These are phyloP conservation scores for Drosophila navojoa DNA, from an alignment of 1,140 invertebrate species.

Conservation along the genomic window DNA sequence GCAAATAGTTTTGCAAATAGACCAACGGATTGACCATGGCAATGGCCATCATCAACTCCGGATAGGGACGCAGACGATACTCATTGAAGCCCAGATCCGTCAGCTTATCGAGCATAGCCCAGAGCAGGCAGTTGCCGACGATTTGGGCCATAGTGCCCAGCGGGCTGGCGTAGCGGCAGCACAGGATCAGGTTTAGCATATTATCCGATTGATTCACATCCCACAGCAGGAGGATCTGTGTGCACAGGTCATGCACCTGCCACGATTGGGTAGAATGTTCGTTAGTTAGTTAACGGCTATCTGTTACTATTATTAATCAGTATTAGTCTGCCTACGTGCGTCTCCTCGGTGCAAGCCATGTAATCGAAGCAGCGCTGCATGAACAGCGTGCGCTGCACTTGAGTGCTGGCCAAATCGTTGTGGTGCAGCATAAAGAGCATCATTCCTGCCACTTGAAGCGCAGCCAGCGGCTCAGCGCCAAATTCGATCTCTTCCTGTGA, in stretches of 20 bases:
- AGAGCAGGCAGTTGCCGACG: slow-evolving; percentile 52
- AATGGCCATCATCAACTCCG: slow-evolving; percentile 46
- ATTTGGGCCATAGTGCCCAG: slow-evolving; percentile 57
- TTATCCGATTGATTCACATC: slow-evolving; percentile 35
- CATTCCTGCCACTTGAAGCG: slow-evolving; percentile 54
- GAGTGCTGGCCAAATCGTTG: slow-evolving; percentile 35
- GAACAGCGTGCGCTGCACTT: slow-evolving; percentile 52
- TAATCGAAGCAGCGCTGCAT: slow-evolving; percentile 60
- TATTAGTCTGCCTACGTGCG: slow-evolving; percentile 28
- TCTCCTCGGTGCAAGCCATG: slow-evolving; percentile 61
- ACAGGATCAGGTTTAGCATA: slow-evolving; percentile 54
- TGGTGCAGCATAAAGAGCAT: slow-evolving; percentile 59
- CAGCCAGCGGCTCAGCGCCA: slow-evolving; percentile 48
- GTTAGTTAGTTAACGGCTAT: no score
- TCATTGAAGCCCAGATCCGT: slow-evolving; percentile 47
- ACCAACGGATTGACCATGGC: slow-evolving; percentile 51
- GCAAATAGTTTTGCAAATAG: slow-evolving; percentile 55
- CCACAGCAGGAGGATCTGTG: slow-evolving; percentile 37
- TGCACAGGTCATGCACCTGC: slow-evolving; percentile 50
- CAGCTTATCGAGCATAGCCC: slow-evolving; percentile 54
- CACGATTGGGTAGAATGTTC: no score
- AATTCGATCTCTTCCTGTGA: slow-evolving; percentile 50
- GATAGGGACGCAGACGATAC: slow-evolving; percentile 44
- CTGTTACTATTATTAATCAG: background rate
- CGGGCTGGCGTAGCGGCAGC: slow-evolving; percentile 49